Base-by-base conservation (phyloP, 2,113 vertebrate genomes). In the Paedocypris sp. region DNA sequence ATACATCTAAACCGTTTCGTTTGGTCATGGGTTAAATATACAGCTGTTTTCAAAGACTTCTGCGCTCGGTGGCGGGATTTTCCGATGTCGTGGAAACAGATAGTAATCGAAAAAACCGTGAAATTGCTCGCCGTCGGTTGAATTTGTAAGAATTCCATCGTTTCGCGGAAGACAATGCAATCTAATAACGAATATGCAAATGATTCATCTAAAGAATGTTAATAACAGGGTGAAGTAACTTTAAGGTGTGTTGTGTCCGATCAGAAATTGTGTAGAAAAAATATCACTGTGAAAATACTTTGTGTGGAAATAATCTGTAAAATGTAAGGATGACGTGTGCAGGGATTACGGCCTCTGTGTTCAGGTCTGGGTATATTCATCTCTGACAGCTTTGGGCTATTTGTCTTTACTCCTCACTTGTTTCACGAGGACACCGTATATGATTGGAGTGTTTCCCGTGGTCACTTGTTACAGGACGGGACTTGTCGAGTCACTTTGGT, bases 281-380 rank as follows among this genome's bases (percentile, higher is more conserved):
- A 89, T 87, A 89, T 90, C 85, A 83, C 86, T 89, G 80, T 89
- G 88, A 90, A 90, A 86, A 86, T 81, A 80, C 79, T 82, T 76
- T 78, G 83, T 76, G 74, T 90, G 83, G 85, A 83, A 86, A 78
- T 66, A 84, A 86, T 83, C 66, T 80, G 86, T 83, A 87, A 77
- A 80, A 83, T 82, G 79, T 70, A 72, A 74, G 79, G 82, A 82
- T 73, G 81, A 80, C 80, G 84, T 85, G 77, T 87, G 85, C 86
- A 87, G 85, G 87, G 86, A 86, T 88, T 75, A 85, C 82, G 87
- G 85, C 84, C 87, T 86, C 82, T 38, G 4, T 84, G 85, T 90
- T 84, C 87, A 51, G 25, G 62, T 69, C 48, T 33, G 48, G 49
- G 75, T 64, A 60, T 63, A 77, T 74, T 79, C 76, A 75, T 84